Evolutionary conservation across 2,797 vertebrate species (phyloP).

Genomic region (Melanotaenia boesemani): DNA sequence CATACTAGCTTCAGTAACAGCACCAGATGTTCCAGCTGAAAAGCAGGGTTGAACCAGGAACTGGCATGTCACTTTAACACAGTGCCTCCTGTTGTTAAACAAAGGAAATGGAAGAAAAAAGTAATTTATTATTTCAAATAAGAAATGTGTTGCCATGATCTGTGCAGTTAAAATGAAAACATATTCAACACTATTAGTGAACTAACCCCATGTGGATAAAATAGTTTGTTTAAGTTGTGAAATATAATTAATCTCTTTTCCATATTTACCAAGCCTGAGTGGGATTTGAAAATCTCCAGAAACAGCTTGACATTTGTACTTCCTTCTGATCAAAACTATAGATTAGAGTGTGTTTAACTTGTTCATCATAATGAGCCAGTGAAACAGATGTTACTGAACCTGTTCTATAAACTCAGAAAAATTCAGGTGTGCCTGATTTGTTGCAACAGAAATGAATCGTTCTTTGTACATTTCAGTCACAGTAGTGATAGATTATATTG

Average conservation of each 20-base stretch:
- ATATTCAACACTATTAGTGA: background rate
- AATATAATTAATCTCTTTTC: background rate
- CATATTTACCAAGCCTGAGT: background rate
- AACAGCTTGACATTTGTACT: background rate
- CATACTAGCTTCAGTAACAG: too few relatives aligned
- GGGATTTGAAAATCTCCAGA: background rate
- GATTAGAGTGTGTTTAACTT: background rate
- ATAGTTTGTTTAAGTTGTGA: background rate
- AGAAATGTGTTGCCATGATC: background rate
- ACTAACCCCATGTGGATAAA: too few relatives aligned
- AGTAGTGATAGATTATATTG: too few relatives aligned
- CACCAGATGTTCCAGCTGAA: background rate
- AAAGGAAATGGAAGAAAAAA: background rate
- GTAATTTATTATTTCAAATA: background rate
- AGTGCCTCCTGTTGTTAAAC: background rate
- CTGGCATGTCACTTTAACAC: background rate
- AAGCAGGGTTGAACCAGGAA: background rate
- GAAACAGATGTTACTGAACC: too few relatives aligned
- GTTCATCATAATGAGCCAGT: too few relatives aligned
- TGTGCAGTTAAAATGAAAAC: background rate
- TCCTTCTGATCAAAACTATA: background rate
- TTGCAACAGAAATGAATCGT: too few relatives aligned
- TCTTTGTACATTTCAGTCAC: too few relatives aligned
- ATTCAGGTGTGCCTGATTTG: too few relatives aligned
- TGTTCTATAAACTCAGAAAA: too few relatives aligned